Evolutionary conservation across 1,140 invertebrate species (phyloP).

Genomic region (Onthophagus taurus): DNA sequence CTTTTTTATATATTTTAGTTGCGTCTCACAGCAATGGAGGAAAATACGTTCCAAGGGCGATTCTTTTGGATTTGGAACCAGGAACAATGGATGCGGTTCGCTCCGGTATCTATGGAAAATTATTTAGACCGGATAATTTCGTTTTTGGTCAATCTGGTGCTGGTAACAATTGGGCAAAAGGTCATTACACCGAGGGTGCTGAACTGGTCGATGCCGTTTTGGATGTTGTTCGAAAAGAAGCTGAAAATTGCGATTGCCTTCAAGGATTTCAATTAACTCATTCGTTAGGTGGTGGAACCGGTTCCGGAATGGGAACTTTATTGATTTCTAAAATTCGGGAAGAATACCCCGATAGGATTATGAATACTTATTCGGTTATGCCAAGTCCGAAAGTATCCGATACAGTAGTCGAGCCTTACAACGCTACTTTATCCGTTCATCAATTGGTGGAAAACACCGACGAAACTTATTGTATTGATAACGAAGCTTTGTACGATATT

Average conservation of each 20-base stretch:
- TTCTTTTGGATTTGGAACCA: conserved; percentile 87
- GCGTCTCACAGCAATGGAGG: conserved; percentile 43
- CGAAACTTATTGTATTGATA: conserved; percentile 75
- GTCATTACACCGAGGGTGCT: conserved; percentile 83
- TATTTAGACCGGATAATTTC: conserved; percentile 86
- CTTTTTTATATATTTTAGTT: conserved; percentile 16
- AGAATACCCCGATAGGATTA: conserved; percentile 75
- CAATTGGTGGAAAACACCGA: conserved; percentile 76
- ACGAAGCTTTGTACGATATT: conserved; percentile 73
- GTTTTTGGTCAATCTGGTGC: conserved; percentile 71
- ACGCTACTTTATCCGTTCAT: conserved; percentile 67
- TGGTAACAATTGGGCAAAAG: conserved; percentile 86
- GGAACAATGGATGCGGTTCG: conserved; percentile 92
- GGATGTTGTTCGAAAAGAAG: conserved; percentile 70
- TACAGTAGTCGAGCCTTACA: conserved; percentile 68
- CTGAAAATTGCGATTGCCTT: conserved; percentile 60
- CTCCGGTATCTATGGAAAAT: conserved; percentile 74
- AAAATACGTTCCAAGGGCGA: conserved; percentile 86
- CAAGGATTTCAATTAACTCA: conserved; percentile 74
- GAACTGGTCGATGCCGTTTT: conserved; percentile 71
- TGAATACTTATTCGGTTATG: conserved; percentile 78
- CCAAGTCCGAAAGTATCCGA: conserved; percentile 70
- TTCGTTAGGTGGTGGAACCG: conserved; percentile 69
- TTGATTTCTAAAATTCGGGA: conserved; percentile 69
- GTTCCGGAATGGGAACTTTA: conserved; percentile 69